Conservation (phyloP, 2,888 invertebrate genomes). For the Trachelus stipa region DNA sequence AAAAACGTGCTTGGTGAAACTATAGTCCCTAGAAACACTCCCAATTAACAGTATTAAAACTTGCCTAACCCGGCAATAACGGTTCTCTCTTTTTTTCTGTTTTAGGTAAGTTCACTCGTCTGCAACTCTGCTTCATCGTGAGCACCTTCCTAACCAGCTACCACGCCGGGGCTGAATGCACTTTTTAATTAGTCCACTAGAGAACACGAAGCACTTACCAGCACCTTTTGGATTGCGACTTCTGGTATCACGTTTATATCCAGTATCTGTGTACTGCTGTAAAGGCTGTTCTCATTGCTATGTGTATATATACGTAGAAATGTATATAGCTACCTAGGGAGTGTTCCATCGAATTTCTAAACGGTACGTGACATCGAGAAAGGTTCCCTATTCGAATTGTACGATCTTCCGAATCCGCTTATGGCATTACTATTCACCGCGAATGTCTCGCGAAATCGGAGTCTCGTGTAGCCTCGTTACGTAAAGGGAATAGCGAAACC, state of each 20-base stretch:
- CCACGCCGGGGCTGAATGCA: background rate
- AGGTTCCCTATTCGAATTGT: background rate
- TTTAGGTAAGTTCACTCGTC: background rate
- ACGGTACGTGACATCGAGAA: background rate
- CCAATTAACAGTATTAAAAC: background rate
- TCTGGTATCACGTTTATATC: background rate
- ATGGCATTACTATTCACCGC: background rate
- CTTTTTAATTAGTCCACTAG: background rate
- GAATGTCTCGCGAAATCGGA: background rate
- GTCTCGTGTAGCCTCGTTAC: background rate
- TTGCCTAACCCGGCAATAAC: background rate
- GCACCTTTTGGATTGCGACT: background rate
- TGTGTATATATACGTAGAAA: background rate
- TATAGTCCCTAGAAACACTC: background rate
- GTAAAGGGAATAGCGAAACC: background rate
- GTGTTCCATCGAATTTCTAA: background rate
- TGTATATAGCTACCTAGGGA: background rate
- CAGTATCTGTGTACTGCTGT: background rate
- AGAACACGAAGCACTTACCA: background rate
- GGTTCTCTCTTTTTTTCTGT: background rate
- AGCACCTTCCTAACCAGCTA: background rate
- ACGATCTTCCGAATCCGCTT: background rate
- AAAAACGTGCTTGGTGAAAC: background rate
- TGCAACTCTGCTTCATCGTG: background rate
- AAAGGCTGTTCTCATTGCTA: background rate